phyloP scores from a whole-genome alignment of 2,113 vertebrate genomes.

The Tonatia bakeri region DNA sequence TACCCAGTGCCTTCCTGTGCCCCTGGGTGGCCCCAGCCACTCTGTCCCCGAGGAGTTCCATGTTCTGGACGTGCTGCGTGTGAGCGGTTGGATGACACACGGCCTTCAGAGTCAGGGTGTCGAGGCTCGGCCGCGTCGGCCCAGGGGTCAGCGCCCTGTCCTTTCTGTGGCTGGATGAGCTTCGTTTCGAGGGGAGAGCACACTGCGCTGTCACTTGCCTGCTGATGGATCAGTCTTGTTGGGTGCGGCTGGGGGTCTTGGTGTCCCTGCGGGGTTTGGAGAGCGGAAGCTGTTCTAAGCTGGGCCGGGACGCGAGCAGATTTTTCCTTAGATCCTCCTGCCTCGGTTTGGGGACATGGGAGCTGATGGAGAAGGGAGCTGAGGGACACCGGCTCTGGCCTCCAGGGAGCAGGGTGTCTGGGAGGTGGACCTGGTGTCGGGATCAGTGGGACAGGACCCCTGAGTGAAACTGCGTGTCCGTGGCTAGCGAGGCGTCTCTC shows the following conservation, averaged over 20 bases:
- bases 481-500: background rate
- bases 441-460: background rate
- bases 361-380: background rate
- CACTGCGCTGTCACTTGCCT: fast-evolving
- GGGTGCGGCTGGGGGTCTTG: fast-evolving
- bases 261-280: fast-evolving
- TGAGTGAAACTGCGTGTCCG: background rate
- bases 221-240: background rate
- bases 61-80: background rate
- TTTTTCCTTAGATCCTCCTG: background rate
- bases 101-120: background rate
- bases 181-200: fast-evolving
- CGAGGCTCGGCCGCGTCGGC: fast-evolving
- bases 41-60: background rate
- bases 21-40: background rate
- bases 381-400: background rate
- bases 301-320: fast-evolving
- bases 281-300: background rate
- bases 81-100: fast-evolving
- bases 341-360: background rate
- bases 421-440: background rate
- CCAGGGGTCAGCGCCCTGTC: fast-evolving
- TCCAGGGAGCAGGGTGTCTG: background rate
- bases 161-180: background rate
- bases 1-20: background rate